Evolutionary conservation across 2,888 invertebrate species (phyloP), one percentile per base, ranked within the genome.

Genomic region (Thyatira batis): DNA sequence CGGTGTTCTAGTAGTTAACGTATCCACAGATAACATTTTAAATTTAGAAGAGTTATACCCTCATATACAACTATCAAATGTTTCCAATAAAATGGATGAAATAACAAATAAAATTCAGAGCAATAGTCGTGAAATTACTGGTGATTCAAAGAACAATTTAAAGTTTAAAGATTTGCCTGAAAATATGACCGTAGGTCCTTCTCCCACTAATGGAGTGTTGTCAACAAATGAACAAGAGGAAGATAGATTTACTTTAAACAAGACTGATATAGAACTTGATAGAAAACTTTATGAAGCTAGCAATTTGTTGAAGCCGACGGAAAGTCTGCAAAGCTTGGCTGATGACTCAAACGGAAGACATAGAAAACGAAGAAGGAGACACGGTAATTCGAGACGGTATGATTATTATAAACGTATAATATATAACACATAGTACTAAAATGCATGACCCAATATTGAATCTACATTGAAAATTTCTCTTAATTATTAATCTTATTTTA

Each of bases 61-160:
- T 39, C 82, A 81, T 54, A 84, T 92, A 49, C 85, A 86, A 71
- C 70, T 89, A 60, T 69, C 87, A 48, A 87, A 92, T 69, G 66
- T 80, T 58, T 82, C 86, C 4, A 86, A 81, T 49, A 90, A 87
- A 82, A 84, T 84, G 67, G 92, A 92, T 59, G 93, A 93, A 67
- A 85, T 88, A 1, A 88, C 89, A 5, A 92, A 92, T 55, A 93
- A 93, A 74, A 92, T 93, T 46, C 93, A 93, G 67, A 93, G 93
- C 60, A 92, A 93, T 51, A 93, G 92, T 58, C 73, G 92, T 60
- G 93, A 93, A 74, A 93, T 93, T 33, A 92, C 89, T 33, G 93
- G 92, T 8, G 92, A 92, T 69, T 81, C 82, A 20, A 92, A 89
- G 45, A 89, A 92, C 63, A 84, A 92, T 62, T 67, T 92, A 0